Conservation (phyloP, 2,797 vertebrate genomes). For the Myotis myotis region DNA sequence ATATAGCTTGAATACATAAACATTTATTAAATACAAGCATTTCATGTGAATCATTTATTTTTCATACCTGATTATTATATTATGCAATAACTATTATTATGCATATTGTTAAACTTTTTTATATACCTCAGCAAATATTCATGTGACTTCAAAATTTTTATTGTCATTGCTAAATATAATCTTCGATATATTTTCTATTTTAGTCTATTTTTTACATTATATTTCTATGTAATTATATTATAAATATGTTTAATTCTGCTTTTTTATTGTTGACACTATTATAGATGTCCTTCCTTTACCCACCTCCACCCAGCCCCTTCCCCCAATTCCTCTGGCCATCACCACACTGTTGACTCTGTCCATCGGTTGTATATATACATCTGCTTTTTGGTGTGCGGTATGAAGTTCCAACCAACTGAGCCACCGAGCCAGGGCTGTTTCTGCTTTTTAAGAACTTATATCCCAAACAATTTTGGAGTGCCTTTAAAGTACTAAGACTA, state of each 20-base stretch:
- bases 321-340: too few relatives aligned
- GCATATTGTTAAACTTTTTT: neutral
- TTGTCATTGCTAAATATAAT: neutral
- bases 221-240: neutral
- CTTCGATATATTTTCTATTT: conserved; percentile 12
- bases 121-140: neutral
- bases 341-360: too few relatives aligned
- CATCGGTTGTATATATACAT: too few relatives aligned
- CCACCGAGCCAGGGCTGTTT: neutral
- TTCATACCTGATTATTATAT: neutral
- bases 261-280: too few relatives aligned
- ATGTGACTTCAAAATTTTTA: conserved; percentile 1
- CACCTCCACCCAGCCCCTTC: too few relatives aligned
- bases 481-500: conserved; percentile 35
- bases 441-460: conserved; percentile 28
- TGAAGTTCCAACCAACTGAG: too few relatives aligned
- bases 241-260: neutral
- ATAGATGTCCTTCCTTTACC: too few relatives aligned
- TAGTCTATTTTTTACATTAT: neutral
- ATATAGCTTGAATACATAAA: conserved; percentile 12
- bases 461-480: neutral
- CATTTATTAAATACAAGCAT: neutral
- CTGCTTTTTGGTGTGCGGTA: too few relatives aligned
- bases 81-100: neutral
- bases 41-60: neutral